Conservation (phyloP, 53 echinoderm and acorn worm genomes). For the Hippasteria phrygiana region DNA sequence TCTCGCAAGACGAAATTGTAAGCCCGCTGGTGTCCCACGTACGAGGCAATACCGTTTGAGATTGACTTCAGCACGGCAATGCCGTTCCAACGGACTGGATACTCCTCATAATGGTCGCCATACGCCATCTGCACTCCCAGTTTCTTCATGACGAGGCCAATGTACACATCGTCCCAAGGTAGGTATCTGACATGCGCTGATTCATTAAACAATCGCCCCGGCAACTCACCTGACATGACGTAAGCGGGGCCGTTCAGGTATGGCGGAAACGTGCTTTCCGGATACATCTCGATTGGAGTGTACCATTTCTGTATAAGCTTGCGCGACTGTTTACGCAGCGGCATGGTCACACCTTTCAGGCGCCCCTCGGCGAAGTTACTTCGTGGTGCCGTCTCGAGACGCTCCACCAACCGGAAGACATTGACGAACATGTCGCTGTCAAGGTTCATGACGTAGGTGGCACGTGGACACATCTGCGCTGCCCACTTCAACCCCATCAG, state of each 20-base stretch:
- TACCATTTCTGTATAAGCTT: slow-evolving; percentile 39
- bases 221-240: slow-evolving; percentile 71
- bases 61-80: background rate
- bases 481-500: slow-evolving; percentile 74
- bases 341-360: slow-evolving; percentile 23
- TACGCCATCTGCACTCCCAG: background rate
- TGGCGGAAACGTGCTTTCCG: slow-evolving; percentile 60
- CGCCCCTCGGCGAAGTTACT: slow-evolving; percentile 49
- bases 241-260: slow-evolving; percentile 71
- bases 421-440: slow-evolving; percentile 69
- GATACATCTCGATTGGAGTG: slow-evolving; percentile 58
- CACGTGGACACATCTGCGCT: slow-evolving; percentile 48
- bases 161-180: slow-evolving; percentile 69
- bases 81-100: background rate
- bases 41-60: background rate
- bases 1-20: background rate
- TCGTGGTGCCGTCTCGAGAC: slow-evolving; percentile 8
- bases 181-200: slow-evolving; percentile 50
- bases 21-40: slow-evolving; percentile 15
- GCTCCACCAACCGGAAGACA: slow-evolving; percentile 33
- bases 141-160: slow-evolving; percentile 54
- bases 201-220: slow-evolving; percentile 38
- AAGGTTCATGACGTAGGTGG: slow-evolving; percentile 61
- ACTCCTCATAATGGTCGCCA: background rate
- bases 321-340: background rate